Base-by-base conservation (phyloP, 2,797 vertebrate genomes). In the Microctenopoma lineatum region DNA sequence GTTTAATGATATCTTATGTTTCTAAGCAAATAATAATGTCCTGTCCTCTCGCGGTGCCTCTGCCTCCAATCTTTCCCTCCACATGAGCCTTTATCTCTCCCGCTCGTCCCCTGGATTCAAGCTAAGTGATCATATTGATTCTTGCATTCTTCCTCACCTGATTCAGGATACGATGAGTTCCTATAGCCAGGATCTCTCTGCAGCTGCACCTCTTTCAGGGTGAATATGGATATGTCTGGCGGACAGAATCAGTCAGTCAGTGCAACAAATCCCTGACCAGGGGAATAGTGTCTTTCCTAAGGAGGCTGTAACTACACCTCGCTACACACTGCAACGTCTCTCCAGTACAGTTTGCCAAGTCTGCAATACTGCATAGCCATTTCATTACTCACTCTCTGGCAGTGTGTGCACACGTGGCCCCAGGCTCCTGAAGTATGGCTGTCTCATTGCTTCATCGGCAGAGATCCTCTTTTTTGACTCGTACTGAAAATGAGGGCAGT, bases 101-200 rank as follows among this genome's bases (percentile, higher is more conserved):
- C 29, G 29, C 36, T 10, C 8, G 36, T 11, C 36, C 11, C 36
- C 36, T 36, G 36, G 36, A 9, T 10, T 36, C 1, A 36, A 36
- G 10, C 1, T 11, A 36, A 36, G 36, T 11, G 36, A 36, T 11
- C 36, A 36, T 36, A 36, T 11, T 36, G 36, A 47, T 14, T 54
- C 29, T n/a, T 45, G 15, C 5, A n/a, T 54, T 45, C 10, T 29
- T 61, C 53, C 79, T 88, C 76, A 98, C 96, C 96, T 92, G 96
- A 95, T 89, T 98, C 97, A 25, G 96, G 95, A 84, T 96, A 96
- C 51, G 96, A 95, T 62, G 96, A 95, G 93, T 95, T 98, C 93
- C 96, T 93, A 94, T 97, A 98, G 90, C 97, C 96, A 11, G 96
- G 97, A 87, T 98, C 97, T 92, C 95, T 97, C 90, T 98, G 96